phyloP scores from a whole-genome alignment of 2,113 vertebrate species.

The Perca flavescens region DNA sequence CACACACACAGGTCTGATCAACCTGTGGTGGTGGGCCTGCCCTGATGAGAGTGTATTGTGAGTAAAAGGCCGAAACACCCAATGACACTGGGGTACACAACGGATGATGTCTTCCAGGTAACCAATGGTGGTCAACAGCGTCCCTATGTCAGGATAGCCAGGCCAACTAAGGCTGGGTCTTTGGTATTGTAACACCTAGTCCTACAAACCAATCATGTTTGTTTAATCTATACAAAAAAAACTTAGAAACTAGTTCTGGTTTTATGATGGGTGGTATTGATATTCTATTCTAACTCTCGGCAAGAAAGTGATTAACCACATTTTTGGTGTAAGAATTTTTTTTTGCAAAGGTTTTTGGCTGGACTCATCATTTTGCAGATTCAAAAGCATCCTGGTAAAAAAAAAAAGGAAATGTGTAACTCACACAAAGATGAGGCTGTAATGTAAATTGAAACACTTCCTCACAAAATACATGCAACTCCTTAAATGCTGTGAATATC shows the following conservation, averaged over 20 bases:
- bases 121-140: too few species aligned
- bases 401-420: not conserved
- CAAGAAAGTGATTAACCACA: not conserved
- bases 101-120: too few species aligned
- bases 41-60: too few species aligned
- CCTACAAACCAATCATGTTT: not conserved
- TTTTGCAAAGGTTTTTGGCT: not conserved
- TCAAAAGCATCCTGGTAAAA: not conserved
- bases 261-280: not conserved
- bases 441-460: conserved; percentile 26
- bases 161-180: too few species aligned
- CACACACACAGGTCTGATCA: too few species aligned
- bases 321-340: not conserved
- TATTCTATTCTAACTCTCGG: not conserved
- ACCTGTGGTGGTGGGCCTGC: too few species aligned
- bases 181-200: too few species aligned
- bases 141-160: too few species aligned
- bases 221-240: not conserved
- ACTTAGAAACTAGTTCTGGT: not conserved
- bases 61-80: too few species aligned
- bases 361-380: not conserved
- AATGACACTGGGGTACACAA: too few species aligned
- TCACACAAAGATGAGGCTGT: conserved; percentile 18
- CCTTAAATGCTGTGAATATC: conserved; percentile 38
- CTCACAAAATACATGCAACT: conserved; percentile 18